These are phyloP conservation scores for Argyra leucocephala DNA, from an alignment of 2,888 invertebrate genomes.

Conservation along the genomic window DNA sequence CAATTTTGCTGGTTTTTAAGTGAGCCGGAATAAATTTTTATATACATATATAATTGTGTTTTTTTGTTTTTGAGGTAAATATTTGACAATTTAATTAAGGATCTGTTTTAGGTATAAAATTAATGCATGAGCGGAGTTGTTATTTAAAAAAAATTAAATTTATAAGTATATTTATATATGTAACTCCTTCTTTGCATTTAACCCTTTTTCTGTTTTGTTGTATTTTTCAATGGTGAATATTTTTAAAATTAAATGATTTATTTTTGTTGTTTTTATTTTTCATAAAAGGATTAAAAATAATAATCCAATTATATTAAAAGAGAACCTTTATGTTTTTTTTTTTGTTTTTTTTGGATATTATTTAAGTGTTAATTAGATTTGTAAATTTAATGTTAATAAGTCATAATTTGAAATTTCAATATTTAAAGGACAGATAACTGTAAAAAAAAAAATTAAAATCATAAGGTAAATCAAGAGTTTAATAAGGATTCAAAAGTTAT, in stretches of 20 bases:
- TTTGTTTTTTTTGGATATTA: not conserved
- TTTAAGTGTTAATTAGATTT: not conserved
- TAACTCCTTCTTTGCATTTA: not conserved
- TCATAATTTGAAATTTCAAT: not conserved
- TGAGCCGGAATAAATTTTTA: too few relatives aligned
- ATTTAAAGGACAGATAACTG: too few relatives aligned
- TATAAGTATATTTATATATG: not conserved
- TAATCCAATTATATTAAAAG: slow-evolving; percentile 3
- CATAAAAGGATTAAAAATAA: not conserved
- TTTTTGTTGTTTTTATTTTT: not conserved
- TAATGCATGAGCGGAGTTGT: not conserved
- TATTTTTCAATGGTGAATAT: not conserved
- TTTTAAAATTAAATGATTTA: too few relatives aligned
- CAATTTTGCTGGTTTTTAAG: too few relatives aligned
- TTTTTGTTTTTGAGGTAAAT: not conserved
- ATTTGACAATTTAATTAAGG: slow-evolving; percentile 3
- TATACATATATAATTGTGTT: too few relatives aligned
- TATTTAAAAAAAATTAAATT: not conserved
- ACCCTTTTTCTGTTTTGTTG: not conserved
- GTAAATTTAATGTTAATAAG: not conserved
- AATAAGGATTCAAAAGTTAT: too few relatives aligned
- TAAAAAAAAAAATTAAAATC: too few relatives aligned
- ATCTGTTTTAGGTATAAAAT: not conserved
- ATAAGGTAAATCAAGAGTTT: too few relatives aligned
- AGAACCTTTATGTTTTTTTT: not conserved